A percentile compares a stretch with the other conserved stretches of the same genome.
These are phyloP conservation scores for Aphelocoma californica DNA, from an alignment of 2,797 vertebrate genomes.

Conservation along the genomic window DNA sequence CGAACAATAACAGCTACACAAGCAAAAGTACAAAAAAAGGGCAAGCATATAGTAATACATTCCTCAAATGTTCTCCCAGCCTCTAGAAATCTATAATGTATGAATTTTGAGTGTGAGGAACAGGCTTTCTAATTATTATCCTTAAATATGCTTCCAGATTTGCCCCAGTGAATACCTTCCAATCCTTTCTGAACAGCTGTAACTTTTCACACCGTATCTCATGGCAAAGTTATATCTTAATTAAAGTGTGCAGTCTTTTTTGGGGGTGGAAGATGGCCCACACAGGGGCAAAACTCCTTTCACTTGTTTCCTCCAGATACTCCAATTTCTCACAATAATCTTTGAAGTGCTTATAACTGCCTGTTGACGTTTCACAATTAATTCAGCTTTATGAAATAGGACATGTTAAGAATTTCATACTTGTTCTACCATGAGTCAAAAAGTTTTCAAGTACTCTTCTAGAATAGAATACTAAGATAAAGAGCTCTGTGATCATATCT, in stretches of 20 bases:
- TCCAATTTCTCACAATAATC: neutral
- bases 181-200: neutral
- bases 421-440: neutral
- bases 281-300: neutral
- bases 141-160: neutral
- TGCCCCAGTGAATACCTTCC: neutral
- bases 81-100: neutral
- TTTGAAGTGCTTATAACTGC: neutral
- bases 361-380: neutral
- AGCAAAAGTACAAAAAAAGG: neutral
- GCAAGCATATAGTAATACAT: neutral
- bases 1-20: neutral
- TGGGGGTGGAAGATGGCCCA: rapidly evolving
- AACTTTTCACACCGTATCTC: neutral
- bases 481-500: neutral
- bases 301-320: neutral
- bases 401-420: neutral
- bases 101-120: neutral
- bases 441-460: neutral
- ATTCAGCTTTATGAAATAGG: neutral
- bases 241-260: neutral
- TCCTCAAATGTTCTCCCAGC: neutral
- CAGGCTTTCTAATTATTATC: neutral
- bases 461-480: neutral
- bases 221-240: neutral